Evolutionary conservation across 2,797 vertebrate genomes (phyloP).

Genomic region (Sphenopsis melanotis): DNA sequence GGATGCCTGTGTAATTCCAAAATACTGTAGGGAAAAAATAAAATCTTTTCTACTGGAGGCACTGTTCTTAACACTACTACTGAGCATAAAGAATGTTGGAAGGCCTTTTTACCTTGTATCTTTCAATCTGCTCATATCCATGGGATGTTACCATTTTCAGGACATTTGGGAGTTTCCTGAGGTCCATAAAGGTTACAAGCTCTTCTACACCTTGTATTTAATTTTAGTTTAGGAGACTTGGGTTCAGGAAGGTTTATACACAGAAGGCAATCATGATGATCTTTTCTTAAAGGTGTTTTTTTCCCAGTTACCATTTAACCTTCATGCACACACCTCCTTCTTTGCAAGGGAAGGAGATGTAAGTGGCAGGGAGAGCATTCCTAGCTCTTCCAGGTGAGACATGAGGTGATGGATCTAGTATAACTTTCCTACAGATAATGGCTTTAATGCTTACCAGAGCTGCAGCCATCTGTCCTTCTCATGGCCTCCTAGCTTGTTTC

Average conservation of each 20-base stretch:
- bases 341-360: not conserved
- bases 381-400: not conserved
- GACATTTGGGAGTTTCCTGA: not conserved
- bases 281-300: not conserved
- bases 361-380: not conserved
- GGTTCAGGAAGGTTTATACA: not conserved
- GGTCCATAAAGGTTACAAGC: not conserved
- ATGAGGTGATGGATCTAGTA: not conserved
- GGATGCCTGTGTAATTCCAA: not conserved
- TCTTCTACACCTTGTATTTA: not conserved
- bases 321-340: not conserved
- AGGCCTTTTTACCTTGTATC: not conserved
- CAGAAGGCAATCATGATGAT: not conserved
- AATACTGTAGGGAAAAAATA: not conserved
- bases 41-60: not conserved
- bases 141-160: not conserved
- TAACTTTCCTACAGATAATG: not conserved
- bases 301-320: not conserved
- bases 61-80: not conserved
- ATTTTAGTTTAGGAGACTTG: not conserved
- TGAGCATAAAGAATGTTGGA: not conserved
- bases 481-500: not conserved
- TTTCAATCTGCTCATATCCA: not conserved
- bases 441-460: not conserved
- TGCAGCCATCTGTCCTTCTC: not conserved